phyloP scores from a whole-genome alignment of 2,113 vertebrate species.

The Oncorhynchus masou region DNA sequence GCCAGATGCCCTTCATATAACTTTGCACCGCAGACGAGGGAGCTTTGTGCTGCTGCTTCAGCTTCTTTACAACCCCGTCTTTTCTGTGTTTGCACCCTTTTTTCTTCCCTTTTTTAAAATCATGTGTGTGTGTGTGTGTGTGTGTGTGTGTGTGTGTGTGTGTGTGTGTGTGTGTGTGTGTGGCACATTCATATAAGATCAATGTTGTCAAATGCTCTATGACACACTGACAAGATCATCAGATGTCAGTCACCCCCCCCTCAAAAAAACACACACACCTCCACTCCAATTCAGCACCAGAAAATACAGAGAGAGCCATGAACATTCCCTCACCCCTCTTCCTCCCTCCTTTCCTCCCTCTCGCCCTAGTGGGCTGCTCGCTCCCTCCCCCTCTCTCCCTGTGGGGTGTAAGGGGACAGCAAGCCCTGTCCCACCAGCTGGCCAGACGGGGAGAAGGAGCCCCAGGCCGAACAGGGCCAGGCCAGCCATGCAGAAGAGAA shows the following conservation, averaged over 20 bases:
- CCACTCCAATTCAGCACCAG: conserved; percentile 6
- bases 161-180: conserved; percentile 19
- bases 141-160: conserved; percentile 28
- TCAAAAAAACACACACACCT: conserved; percentile 65
- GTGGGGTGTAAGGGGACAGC: conserved; percentile 73
- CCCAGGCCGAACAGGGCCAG: conserved; percentile 33
- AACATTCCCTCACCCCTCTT: not conserved
- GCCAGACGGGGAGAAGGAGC: conserved; percentile 39
- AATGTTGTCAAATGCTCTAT: conserved; percentile 51
- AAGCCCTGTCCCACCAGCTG: conserved; percentile 56
- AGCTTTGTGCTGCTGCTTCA: conserved; percentile 42
- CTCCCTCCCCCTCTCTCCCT: not conserved
- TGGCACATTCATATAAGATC: conserved; percentile 6
- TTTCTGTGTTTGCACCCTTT: not conserved
- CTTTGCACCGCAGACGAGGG: conserved; percentile 90
- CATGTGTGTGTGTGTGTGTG: conserved; percentile 18
- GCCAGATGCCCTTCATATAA: conserved; percentile 99
- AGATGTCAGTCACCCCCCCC: conserved; percentile 74
- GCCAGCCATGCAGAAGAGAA: conserved; percentile 57
- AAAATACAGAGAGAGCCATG: not conserved
- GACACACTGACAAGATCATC: conserved; percentile 18
- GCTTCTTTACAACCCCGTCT: not conserved
- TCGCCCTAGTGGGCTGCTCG: too few relatives aligned
- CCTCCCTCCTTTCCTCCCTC: not conserved
- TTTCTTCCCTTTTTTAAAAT: conserved; percentile 52